Percentiles rank a stretch among this genome's conserved stretches.
Conservation (phyloP, 2,888 invertebrate genomes). For the Brachyopa scutellaris region DNA sequence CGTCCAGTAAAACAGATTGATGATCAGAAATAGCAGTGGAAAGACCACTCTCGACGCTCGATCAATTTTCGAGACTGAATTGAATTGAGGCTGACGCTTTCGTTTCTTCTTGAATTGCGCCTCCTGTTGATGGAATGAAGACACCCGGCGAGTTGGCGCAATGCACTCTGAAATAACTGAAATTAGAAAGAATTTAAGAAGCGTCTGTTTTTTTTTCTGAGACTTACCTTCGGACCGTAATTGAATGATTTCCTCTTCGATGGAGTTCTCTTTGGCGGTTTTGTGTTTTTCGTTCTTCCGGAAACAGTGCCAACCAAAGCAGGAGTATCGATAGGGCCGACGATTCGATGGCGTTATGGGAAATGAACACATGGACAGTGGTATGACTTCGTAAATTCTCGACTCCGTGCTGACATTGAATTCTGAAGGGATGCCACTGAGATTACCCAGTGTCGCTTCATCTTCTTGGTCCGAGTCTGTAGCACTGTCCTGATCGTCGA, state of each 20-base stretch:
- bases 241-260: constrained; percentile 79
- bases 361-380: constrained; percentile 84
- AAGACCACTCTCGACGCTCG: constrained; percentile 89
- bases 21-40: constrained; percentile 88
- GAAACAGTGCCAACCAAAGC: constrained; percentile 75
- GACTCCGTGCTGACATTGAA: constrained; percentile 79
- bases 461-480: constrained; percentile 84
- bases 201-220: background rate
- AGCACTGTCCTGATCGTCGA: constrained; percentile 84
- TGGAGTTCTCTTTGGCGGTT: constrained; percentile 74
- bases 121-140: constrained; percentile 78
- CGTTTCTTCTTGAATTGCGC: constrained; percentile 79
- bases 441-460: constrained; percentile 60
- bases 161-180: constrained; percentile 25
- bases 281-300: constrained; percentile 69
- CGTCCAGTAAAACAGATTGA: constrained; percentile 91
- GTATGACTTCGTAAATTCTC: constrained; percentile 85
- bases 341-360: constrained; percentile 78
- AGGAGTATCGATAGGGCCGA: constrained; percentile 73
- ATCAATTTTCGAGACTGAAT: constrained; percentile 92
- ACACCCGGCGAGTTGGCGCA: constrained; percentile 76
- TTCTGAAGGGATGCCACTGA: constrained; percentile 76
- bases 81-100: constrained; percentile 85
- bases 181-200: background rate
- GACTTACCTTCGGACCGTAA: constrained; percentile 76